These are phyloP conservation scores for Nyctereutes procyonoides DNA, from an alignment of 2,113 vertebrate species.

Conservation along the genomic window DNA sequence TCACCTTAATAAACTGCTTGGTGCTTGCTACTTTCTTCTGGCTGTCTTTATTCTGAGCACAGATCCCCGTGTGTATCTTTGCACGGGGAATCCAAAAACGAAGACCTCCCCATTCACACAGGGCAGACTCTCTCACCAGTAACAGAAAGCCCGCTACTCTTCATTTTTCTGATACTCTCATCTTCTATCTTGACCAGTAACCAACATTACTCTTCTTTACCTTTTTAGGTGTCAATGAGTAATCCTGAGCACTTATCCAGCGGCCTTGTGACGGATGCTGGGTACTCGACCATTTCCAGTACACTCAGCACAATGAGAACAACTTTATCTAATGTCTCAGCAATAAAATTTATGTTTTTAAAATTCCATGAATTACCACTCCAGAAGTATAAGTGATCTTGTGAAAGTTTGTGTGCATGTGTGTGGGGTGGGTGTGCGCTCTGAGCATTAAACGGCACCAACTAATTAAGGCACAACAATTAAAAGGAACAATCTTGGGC, in stretches of 20 bases:
- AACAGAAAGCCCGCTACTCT: background rate
- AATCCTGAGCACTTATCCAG: background rate
- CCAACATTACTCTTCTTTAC: background rate
- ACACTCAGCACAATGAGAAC: background rate
- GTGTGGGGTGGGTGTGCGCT: background rate
- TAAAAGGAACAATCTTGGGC: background rate
- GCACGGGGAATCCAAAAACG: background rate
- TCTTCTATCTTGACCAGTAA: background rate
- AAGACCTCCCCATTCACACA: background rate
- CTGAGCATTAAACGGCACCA: background rate
- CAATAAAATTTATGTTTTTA: background rate
- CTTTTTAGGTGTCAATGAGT: background rate
- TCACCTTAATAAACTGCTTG: background rate
- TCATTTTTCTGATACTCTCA: background rate
- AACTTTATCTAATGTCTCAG: background rate
- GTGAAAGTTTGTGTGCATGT: accelerated
- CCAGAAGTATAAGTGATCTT: background rate
- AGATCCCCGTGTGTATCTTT: background rate
- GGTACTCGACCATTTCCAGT: background rate
- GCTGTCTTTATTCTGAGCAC: background rate
- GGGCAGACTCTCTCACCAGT: background rate
- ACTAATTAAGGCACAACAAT: background rate
- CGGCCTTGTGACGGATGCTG: background rate
- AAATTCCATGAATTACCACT: background rate
- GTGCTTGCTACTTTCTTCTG: background rate